A percentile compares a stretch with the other conserved stretches of the same genome.
Evolutionary conservation across 2,113 vertebrate genomes (phyloP).

Genomic region (Erythrocercus mccallii): DNA sequence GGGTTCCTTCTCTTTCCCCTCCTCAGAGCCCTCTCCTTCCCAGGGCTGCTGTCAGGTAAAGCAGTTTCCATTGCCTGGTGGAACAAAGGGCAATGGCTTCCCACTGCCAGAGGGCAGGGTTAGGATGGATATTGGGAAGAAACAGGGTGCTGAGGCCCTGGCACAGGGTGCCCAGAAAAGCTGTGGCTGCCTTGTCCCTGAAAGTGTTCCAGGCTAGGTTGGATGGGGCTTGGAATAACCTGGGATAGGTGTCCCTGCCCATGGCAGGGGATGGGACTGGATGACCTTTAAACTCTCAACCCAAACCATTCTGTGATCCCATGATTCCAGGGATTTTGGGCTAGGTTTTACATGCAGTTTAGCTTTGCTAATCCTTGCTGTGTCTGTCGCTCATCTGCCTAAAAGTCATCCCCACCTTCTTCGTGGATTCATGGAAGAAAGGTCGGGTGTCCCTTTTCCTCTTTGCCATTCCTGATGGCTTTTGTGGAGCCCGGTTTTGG

Average conservation of each 20-base stretch:
- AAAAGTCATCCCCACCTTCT: background rate
- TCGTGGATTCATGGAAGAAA: background rate
- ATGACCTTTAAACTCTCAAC: background rate
- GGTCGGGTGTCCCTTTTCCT: background rate
- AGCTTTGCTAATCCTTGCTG: fast-evolving
- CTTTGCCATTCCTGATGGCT: background rate
- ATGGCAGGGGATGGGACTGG: no score
- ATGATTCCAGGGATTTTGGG: background rate
- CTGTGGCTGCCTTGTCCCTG: background rate
- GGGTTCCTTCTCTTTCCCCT: background rate
- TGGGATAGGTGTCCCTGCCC: background rate
- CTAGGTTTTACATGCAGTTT: background rate
- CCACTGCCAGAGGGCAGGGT: background rate
- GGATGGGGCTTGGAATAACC: fast-evolving
- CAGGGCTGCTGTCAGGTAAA: background rate
- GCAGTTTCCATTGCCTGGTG: background rate
- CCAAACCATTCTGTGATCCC: background rate
- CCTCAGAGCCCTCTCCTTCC: background rate
- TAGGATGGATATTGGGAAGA: background rate
- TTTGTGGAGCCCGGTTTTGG: background rate
- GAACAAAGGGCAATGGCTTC: background rate
- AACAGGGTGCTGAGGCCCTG: background rate
- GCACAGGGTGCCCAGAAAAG: background rate
- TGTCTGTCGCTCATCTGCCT: background rate
- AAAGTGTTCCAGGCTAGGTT: background rate